Evolutionary conservation across 2,888 invertebrate genomes (phyloP).

Genomic region (Lithosia quadra): DNA sequence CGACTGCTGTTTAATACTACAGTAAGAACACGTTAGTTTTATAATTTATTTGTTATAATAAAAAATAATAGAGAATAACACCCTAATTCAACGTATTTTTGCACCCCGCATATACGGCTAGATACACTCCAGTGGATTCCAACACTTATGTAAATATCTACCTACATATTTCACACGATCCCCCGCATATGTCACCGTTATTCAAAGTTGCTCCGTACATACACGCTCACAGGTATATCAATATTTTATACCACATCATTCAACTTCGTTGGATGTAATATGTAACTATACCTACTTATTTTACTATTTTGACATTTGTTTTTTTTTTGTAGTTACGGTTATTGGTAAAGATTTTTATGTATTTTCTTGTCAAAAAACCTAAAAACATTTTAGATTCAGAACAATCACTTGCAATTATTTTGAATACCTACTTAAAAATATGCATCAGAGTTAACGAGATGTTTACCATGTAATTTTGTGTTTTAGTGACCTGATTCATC

Average conservation of each 20-base stretch:
- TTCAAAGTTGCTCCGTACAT: conserved; percentile 42
- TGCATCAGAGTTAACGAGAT: too few species aligned
- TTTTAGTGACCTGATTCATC: too few species aligned
- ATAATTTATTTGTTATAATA: neutral
- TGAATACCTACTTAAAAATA: neutral
- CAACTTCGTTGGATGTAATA: conserved; percentile 6
- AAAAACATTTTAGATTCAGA: neutral
- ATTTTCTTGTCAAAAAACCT: neutral
- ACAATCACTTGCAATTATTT: neutral
- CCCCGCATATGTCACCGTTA: conserved; percentile 43
- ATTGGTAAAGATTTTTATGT: neutral
- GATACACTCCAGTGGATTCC: conserved; percentile 38
- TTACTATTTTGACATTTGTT: conserved; percentile 20
- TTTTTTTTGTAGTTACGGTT: neutral
- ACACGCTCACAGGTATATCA: conserved; percentile 49
- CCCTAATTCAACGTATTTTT: conserved; percentile 35
- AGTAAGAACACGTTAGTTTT: neutral
- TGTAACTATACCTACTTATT: conserved; percentile 30
- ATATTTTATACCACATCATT: conserved; percentile 45
- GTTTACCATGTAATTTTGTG: too few species aligned
- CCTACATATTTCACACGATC: conserved; percentile 45
- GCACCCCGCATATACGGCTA: conserved; percentile 20
- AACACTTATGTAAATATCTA: conserved; percentile 48
- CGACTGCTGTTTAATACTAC: too few species aligned
- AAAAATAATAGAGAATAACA: neutral